Percentiles rank a stretch among this genome's conserved stretches.
These are phyloP conservation scores for Neoaliturus tenellus DNA, from an alignment of 2,888 invertebrate genomes.

Conservation along the genomic window DNA sequence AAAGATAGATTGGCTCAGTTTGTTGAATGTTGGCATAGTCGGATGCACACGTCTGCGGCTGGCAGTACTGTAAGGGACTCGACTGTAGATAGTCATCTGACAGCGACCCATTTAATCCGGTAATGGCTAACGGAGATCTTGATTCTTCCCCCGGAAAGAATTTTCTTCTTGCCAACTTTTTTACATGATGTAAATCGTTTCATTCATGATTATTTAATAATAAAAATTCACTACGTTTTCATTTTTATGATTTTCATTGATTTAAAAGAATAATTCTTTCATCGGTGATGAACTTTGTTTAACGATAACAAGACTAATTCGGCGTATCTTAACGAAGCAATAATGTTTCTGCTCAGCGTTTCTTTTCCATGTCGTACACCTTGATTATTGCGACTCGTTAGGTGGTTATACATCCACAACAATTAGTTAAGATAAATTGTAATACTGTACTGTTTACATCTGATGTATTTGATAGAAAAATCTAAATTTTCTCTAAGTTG, in stretches of 20 bases:
- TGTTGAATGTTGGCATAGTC: not conserved
- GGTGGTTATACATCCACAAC: no score
- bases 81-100: slow-evolving; percentile 20
- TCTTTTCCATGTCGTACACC: no score
- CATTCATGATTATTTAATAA: not conserved
- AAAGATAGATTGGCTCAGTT: no score
- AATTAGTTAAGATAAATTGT: no score
- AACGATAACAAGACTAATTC: not conserved
- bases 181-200: not conserved
- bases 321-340: no score
- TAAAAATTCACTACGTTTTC: not conserved
- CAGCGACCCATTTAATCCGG: not conserved
- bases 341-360: no score
- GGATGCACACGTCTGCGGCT: not conserved
- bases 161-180: not conserved
- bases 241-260: not conserved
- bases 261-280: not conserved
- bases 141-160: not conserved
- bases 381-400: no score
- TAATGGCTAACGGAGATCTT: not conserved
- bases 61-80: slow-evolving; percentile 9
- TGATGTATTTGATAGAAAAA: no score
- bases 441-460: no score
- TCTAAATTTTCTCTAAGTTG: no score
- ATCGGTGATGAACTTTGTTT: not conserved